Evolutionary conservation across 2,113 vertebrate genomes (phyloP).

Genomic region (Hoplias malabaricus): DNA sequence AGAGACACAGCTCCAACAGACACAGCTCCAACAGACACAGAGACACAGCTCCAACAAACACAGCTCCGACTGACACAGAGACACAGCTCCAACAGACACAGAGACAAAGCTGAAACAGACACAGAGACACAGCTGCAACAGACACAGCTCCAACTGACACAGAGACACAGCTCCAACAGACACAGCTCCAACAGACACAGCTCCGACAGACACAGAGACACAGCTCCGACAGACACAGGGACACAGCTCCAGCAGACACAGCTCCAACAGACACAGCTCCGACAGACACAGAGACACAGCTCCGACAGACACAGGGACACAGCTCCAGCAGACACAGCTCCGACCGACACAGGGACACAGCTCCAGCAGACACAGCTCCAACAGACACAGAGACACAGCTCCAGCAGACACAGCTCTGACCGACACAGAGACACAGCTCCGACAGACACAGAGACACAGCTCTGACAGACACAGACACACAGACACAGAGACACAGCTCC

Average conservation of each 20-base stretch:
- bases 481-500: background rate
- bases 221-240: background rate
- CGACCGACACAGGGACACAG: no score
- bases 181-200: no score
- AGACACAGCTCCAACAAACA: background rate
- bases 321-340: background rate
- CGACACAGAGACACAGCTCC: background rate
- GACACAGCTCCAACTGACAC: background rate
- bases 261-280: background rate
- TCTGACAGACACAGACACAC: no score
- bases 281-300: no score
- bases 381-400: background rate
- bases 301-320: background rate
- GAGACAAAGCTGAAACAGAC: background rate
- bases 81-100: background rate
- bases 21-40: background rate
- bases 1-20: no score
- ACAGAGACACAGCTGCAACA: no score
- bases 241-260: no score
- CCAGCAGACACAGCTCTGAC: background rate
- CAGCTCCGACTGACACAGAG: no score
- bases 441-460: no score
- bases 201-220: background rate
- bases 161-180: background rate
- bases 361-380: no score